A percentile compares a stretch with the other conserved stretches of the same genome.
Conservation (phyloP, 2,797 vertebrate species). For the Lepus oiostolus region DNA sequence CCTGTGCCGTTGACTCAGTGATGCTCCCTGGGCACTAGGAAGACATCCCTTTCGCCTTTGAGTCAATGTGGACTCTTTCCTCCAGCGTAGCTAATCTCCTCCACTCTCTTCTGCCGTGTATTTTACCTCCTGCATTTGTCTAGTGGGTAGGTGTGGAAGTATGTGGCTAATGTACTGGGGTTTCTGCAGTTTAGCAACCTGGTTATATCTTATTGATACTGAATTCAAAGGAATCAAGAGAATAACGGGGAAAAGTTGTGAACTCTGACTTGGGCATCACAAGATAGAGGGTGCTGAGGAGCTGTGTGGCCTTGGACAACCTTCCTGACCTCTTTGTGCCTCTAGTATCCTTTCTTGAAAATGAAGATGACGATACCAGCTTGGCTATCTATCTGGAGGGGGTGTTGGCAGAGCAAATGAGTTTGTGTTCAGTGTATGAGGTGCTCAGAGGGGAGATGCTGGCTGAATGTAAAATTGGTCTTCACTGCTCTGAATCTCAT, state of each 20-base stretch:
- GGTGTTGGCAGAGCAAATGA: conserved; percentile 62
- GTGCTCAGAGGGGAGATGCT: not conserved
- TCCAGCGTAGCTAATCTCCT: not conserved
- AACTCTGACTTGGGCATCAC: not conserved
- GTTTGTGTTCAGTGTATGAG: conserved; percentile 55
- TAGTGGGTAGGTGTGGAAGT: not conserved
- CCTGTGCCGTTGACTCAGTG: not conserved
- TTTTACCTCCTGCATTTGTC: conserved; percentile 7
- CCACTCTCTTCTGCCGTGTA: rapidly evolving
- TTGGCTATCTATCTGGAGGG: conserved; percentile 12
- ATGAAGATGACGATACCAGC: conserved; percentile 50
- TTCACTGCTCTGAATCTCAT: not conserved
- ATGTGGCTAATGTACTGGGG: not conserved
- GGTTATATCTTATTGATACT: conserved; percentile 32
- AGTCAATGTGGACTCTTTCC: not conserved
- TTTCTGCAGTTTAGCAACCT: not conserved
- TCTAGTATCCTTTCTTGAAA: conserved; percentile 21
- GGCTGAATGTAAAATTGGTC: conserved; percentile 38
- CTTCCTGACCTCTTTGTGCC: conserved; percentile 8
- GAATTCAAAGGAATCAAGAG: conserved; percentile 66
- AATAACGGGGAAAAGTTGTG: conserved; percentile 27
- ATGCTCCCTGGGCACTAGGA: not conserved
- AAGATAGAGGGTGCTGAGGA: conserved; percentile 45
- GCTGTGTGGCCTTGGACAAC: conserved; percentile 1
- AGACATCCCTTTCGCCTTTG: not conserved